Evolutionary conservation across 2,888 invertebrate species (phyloP).

Genomic region (Eupsilia transversa): DNA sequence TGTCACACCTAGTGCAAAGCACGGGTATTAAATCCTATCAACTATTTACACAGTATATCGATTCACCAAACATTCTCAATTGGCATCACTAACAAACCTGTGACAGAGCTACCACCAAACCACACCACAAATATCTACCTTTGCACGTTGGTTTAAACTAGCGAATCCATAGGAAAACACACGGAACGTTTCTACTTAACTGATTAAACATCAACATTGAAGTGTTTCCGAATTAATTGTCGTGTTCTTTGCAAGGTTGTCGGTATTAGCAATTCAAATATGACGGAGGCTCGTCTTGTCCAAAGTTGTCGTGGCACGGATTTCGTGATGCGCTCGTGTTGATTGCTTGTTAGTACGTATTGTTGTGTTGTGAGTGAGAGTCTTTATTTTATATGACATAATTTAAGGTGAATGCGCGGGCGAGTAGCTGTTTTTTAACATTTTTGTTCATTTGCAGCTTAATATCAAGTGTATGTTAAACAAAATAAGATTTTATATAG

Average conservation of each 20-base stretch:
- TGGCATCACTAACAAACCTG: slow-evolving; percentile 4
- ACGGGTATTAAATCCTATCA: not conserved
- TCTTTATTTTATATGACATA: not conserved
- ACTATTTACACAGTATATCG: not conserved
- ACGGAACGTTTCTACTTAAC: slow-evolving; percentile 75
- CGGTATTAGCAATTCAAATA: slow-evolving; percentile 86
- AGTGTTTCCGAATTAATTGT: slow-evolving; percentile 84
- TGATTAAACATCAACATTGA: slow-evolving; percentile 81
- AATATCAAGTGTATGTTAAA: too few relatives aligned
- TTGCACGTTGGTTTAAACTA: slow-evolving; percentile 11
- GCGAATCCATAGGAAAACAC: slow-evolving; percentile 42
- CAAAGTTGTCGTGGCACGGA: slow-evolving; percentile 69
- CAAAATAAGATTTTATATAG: not conserved
- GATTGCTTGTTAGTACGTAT: slow-evolving; percentile 57
- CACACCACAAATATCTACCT: slow-evolving; percentile 21
- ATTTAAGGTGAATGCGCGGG: not conserved
- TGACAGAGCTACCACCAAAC: slow-evolving; percentile 3
- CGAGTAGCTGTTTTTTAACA: not conserved
- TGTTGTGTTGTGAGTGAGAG: slow-evolving; percentile 3
- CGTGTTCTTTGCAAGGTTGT: slow-evolving; percentile 81
- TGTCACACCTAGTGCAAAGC: not conserved
- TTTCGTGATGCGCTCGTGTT: slow-evolving; percentile 60
- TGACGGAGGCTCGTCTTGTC: slow-evolving; percentile 68
- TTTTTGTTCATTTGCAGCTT: not conserved
- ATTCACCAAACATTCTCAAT: slow-evolving; percentile 22